Conservation (phyloP, 2,113 vertebrate species). For the Pipa parva region DNA sequence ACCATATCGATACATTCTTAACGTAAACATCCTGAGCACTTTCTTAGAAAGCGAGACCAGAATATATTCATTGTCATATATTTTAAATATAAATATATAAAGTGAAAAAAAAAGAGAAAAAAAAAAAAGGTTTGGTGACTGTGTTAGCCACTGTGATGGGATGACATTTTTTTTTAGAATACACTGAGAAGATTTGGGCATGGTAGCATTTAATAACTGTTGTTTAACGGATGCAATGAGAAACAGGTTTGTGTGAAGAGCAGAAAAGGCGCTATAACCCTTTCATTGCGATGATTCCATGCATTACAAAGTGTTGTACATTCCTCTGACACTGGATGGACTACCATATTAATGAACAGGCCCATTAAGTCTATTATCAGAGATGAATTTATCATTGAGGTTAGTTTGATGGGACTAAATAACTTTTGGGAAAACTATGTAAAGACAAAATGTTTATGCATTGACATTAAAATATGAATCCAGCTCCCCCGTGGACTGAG, state of each 20-base stretch:
- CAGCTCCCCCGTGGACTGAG: conserved; percentile 29
- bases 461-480: conserved; percentile 37
- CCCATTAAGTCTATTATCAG: conserved; percentile 25
- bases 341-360: conserved; percentile 24
- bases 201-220: conserved; percentile 77
- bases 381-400: conserved; percentile 28
- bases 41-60: conserved; percentile 88
- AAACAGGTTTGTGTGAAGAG: conserved; percentile 78
- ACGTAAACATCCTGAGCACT: conserved; percentile 85
- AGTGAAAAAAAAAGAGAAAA: conserved; percentile 19
- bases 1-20: conserved; percentile 84
- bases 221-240: conserved; percentile 82
- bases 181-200: conserved; percentile 79
- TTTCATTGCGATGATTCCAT: conserved; percentile 35
- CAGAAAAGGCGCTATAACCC: conserved; percentile 69
- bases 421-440: conserved; percentile 24
- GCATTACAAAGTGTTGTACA: conserved; percentile 32
- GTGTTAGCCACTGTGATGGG: conserved; percentile 81
- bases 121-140: conserved; percentile 70
- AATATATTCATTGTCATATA: conserved; percentile 68
- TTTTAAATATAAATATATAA: conserved; percentile 41
- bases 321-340: conserved; percentile 31
- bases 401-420: conserved; percentile 29
- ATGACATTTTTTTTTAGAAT: conserved; percentile 76
- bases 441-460: conserved; percentile 40